phyloP scores from a whole-genome alignment of 2,113 vertebrate genomes.

The Psophia crepitans region DNA sequence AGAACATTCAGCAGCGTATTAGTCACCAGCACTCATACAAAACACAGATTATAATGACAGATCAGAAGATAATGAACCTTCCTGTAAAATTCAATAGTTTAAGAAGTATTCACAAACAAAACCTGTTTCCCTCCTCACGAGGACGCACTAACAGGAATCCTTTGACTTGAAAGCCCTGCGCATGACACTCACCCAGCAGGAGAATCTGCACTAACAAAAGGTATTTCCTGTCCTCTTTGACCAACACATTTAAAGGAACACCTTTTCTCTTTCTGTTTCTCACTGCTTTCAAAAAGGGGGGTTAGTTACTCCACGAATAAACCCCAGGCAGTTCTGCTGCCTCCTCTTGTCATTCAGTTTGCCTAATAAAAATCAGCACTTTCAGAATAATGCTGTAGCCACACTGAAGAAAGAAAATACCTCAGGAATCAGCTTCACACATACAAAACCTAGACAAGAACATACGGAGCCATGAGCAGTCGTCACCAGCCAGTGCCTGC shows the following conservation, averaged over 20 bases:
- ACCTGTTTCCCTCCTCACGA: background rate
- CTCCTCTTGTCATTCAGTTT: background rate
- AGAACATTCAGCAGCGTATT: background rate
- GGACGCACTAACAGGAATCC: background rate
- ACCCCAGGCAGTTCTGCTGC: background rate
- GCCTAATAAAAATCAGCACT: background rate
- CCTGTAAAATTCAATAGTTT: background rate
- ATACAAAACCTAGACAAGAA: background rate
- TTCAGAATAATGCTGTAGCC: background rate
- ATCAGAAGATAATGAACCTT: background rate
- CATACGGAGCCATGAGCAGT: accelerated
- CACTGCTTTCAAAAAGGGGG: background rate
- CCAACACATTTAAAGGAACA: background rate
- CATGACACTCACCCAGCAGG: background rate
- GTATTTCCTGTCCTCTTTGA: background rate
- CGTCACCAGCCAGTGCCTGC: background rate
- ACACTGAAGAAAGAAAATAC: background rate
- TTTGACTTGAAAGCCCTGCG: background rate
- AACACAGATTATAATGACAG: background rate
- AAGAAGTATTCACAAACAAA: background rate
- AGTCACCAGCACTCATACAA: background rate
- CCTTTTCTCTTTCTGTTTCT: background rate
- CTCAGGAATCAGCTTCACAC: accelerated
- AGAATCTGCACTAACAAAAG: background rate
- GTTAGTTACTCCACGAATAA: background rate